phyloP scores from a whole-genome alignment of 2,888 invertebrate genomes.

The Malthinus flaveolus region DNA sequence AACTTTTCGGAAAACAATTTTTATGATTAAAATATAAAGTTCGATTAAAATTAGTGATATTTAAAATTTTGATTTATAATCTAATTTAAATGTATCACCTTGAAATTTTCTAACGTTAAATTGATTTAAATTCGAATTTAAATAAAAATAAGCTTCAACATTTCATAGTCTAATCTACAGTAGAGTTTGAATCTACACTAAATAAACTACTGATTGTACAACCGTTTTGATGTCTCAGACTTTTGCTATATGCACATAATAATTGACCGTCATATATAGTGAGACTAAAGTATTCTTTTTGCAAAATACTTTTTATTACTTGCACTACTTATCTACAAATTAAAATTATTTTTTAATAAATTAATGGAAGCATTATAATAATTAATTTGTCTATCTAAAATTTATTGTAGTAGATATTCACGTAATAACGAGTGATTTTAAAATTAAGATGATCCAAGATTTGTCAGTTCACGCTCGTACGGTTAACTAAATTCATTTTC shows the following conservation, averaged over 20 bases:
- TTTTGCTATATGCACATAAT: conserved; percentile 24
- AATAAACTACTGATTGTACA: conserved; percentile 26
- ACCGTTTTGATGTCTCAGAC: conserved; percentile 28
- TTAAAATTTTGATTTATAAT: conserved; percentile 2
- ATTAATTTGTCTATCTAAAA: conserved; percentile 9
- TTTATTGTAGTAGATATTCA: conserved; percentile 13
- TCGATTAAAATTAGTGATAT: background rate
- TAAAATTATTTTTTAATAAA: conserved; percentile 19
- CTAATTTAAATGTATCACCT: background rate
- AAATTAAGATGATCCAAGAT: conserved; percentile 2
- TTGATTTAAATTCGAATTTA: background rate
- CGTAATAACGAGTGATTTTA: conserved; percentile 13
- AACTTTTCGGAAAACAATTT: conserved; percentile 6
- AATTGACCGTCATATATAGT: conserved; percentile 26
- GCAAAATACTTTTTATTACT: too few species aligned
- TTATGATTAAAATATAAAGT: background rate
- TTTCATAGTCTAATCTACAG: conserved; percentile 12
- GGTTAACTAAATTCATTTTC: conserved; percentile 6
- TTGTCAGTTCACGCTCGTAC: conserved; percentile 20
- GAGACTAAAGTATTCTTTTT: conserved; percentile 9
- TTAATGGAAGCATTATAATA: conserved; percentile 24
- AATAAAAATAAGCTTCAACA: background rate
- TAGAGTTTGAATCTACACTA: conserved; percentile 21
- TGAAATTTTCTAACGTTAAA: background rate
- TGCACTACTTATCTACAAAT: conserved; percentile 1